These are phyloP conservation scores for Cremastinae sp. DNA, from an alignment of 2,888 invertebrate species.

Conservation along the genomic window DNA sequence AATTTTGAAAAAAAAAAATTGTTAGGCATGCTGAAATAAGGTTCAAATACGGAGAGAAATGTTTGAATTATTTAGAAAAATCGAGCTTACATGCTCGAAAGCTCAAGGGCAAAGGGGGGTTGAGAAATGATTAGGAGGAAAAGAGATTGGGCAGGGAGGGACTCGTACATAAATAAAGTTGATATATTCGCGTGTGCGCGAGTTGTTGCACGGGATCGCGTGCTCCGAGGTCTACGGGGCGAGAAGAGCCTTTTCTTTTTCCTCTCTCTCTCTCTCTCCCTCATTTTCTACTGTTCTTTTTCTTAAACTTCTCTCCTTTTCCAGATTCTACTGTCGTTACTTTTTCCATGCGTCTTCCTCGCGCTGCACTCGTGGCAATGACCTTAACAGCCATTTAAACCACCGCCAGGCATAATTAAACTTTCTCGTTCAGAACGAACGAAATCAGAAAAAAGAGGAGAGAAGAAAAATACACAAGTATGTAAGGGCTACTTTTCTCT, in stretches of 20 bases:
- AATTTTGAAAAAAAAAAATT: too few relatives aligned
- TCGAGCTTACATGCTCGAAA: neutral
- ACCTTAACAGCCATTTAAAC: constrained; percentile 52
- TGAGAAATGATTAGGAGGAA: neutral
- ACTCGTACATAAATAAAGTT: constrained; percentile 26
- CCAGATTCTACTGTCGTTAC: constrained; percentile 60
- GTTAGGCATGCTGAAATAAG: too few relatives aligned
- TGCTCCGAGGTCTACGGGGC: constrained; percentile 37
- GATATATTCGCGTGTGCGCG: constrained; percentile 40
- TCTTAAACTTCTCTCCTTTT: constrained; percentile 15
- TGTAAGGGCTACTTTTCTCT: neutral
- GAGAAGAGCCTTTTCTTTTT: constrained; percentile 1
- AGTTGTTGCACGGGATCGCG: constrained; percentile 51
- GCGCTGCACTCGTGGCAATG: constrained; percentile 49
- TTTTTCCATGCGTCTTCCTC: constrained; percentile 62
- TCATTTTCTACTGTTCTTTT: constrained; percentile 47
- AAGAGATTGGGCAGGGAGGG: constrained; percentile 1
- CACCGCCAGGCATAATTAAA: constrained; percentile 72
- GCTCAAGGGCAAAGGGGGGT: too few relatives aligned
- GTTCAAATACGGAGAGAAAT: too few relatives aligned
- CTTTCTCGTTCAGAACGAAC: constrained; percentile 67
- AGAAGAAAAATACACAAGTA: constrained; percentile 3
- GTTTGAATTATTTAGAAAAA: neutral
- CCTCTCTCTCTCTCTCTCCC: constrained; percentile 13
- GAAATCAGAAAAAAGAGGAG: constrained; percentile 64